Evolutionary conservation across 2,888 invertebrate species (phyloP).

Genomic region (Thymelicus acteon): DNA sequence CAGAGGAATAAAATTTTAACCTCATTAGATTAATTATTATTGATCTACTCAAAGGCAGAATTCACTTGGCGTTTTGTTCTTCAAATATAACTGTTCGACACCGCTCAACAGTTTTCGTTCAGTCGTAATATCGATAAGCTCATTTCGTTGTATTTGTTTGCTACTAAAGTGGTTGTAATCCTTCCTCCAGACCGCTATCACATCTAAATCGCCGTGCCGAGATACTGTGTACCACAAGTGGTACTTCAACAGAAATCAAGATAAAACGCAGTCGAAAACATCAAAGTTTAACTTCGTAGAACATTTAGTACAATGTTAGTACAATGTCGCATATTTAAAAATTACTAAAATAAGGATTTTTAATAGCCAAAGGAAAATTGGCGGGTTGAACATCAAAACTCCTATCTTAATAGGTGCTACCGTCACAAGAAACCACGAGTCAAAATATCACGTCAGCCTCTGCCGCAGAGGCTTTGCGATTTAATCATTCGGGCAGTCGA

Average conservation of each 20-base stretch:
- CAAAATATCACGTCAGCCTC: no score
- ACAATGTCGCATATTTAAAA: background rate
- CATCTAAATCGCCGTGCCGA: slow-evolving; percentile 30
- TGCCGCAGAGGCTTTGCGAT: no score
- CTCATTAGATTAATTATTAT: no score
- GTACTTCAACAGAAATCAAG: slow-evolving; percentile 28
- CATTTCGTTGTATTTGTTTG: slow-evolving; percentile 26
- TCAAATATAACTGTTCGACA: background rate
- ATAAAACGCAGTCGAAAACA: slow-evolving; percentile 31
- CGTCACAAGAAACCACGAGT: no score
- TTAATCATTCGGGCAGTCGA: no score
- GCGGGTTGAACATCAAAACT: no score
- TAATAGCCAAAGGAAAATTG: no score
- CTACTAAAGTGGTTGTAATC: slow-evolving; percentile 33
- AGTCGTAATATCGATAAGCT: slow-evolving; percentile 12
- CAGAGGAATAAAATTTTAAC: no score
- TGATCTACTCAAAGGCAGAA: no score
- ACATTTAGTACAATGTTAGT: background rate
- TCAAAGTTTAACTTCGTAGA: slow-evolving; percentile 17
- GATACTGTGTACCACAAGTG: slow-evolving; percentile 26
- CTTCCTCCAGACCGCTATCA: slow-evolving; percentile 34
- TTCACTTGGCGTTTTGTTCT: background rate
- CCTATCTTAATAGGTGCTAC: no score
- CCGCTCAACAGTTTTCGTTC: slow-evolving; percentile 4
- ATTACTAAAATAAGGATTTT: no score